Conservation (phyloP, 2,113 vertebrate genomes). For the Genyomyrus donnyi region DNA sequence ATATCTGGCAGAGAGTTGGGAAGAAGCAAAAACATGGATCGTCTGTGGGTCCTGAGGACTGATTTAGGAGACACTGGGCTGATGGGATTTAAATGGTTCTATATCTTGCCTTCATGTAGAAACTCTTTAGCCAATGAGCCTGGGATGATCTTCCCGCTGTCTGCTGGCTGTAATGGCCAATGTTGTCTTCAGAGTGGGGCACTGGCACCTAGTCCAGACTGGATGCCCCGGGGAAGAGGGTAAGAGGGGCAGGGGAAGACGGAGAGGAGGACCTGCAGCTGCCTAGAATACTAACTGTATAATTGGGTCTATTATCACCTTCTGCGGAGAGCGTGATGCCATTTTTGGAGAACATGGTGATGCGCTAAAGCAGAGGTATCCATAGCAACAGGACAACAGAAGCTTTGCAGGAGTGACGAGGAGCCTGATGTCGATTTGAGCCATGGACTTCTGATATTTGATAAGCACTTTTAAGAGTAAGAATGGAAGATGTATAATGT, state of each 20-base stretch:
- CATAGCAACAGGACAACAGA: slow-evolving; percentile 50
- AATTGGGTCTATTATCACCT: background rate
- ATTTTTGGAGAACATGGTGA: slow-evolving; percentile 23
- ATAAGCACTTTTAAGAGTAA: background rate
- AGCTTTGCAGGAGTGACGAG: slow-evolving; percentile 37
- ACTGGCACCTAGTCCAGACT: background rate
- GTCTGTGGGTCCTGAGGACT: background rate
- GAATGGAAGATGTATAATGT: background rate
- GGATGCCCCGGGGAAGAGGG: background rate
- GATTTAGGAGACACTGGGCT: background rate
- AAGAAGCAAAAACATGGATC: background rate
- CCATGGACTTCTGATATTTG: background rate
- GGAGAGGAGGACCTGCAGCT: background rate
- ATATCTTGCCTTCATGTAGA: background rate
- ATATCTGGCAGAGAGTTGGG: background rate
- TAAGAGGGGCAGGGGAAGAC: background rate
- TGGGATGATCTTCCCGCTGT: background rate
- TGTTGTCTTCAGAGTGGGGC: background rate
- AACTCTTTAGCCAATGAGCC: background rate
- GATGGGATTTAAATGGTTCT: background rate
- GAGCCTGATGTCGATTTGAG: slow-evolving; percentile 30
- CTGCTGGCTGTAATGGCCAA: background rate
- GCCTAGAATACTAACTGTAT: background rate
- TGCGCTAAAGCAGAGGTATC: slow-evolving; percentile 36
- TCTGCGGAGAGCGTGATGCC: background rate